Evolutionary conservation across 2,888 invertebrate species (phyloP).

Genomic region (Idaea aversata): DNA sequence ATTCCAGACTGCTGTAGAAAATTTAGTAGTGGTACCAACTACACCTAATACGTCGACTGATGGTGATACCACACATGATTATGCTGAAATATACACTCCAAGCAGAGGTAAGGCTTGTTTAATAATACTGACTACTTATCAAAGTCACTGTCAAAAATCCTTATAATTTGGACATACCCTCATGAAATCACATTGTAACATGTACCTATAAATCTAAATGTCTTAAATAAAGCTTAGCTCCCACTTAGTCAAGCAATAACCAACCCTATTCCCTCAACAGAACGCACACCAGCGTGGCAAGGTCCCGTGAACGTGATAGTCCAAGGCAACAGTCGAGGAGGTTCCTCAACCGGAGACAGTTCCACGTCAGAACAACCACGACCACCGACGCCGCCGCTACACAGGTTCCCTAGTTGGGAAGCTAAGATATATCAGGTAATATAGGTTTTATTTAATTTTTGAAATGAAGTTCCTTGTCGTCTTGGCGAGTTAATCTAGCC

Average conservation of each 20-base stretch:
- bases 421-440: slow-evolving; percentile 95
- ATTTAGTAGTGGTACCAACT: slow-evolving; percentile 72
- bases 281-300: slow-evolving; percentile 79
- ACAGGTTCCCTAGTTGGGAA: slow-evolving; percentile 96
- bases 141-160: too few relatives aligned
- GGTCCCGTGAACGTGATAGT: slow-evolving; percentile 69
- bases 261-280: slow-evolving; percentile 32
- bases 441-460: background rate
- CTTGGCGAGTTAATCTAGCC: too few relatives aligned
- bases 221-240: background rate
- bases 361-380: slow-evolving; percentile 66
- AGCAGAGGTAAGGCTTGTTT: slow-evolving; percentile 83
- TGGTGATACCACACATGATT: slow-evolving; percentile 90
- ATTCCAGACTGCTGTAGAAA: slow-evolving; percentile 76
- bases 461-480: too few relatives aligned
- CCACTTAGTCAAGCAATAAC: background rate
- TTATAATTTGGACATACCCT: too few relatives aligned
- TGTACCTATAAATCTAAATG: too few relatives aligned
- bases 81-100: slow-evolving; percentile 96
- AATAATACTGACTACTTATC: too few relatives aligned
- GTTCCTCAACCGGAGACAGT: slow-evolving; percentile 76
- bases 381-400: slow-evolving; percentile 94
- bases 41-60: slow-evolving; percentile 83
- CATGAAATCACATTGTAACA: too few relatives aligned
- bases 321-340: slow-evolving; percentile 76